Base-by-base conservation (phyloP, 2,797 vertebrate species). In the Propithecus perrieri region DNA sequence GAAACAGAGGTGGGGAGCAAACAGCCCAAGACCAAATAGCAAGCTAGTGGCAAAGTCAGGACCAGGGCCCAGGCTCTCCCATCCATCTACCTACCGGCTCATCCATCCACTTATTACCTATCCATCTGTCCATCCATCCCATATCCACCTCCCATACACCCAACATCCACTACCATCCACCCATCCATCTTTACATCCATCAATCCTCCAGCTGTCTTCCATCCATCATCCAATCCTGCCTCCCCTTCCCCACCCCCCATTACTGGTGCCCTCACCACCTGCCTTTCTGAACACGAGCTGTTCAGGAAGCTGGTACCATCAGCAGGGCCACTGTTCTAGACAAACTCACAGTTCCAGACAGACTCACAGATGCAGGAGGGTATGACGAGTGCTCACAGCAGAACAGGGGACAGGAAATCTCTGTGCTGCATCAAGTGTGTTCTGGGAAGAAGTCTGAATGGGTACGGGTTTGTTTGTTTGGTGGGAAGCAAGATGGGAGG, bases 301-400 rank as follows among this genome's bases (percentile, higher is more conserved):
- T 55, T 89, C 78, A 71, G 88, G 96, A 97, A 92, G 85, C 84
- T 89, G 93, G 94, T n/a, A 61, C 69, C 74, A 46, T 67, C 75
- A 69, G 59, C 86, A 91, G 74, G 91, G 85, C 43, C 71, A 20
- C 87, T 30, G 41, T 97, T 96, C 88, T 89, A 75, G 76, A 89
- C 90, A 96, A 80, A 94, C 30, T 61, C 88, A 53, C 71, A 89
- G 94, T 94, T 94, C 95, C 65, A 55, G 61, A 94, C 79, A 96
- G 78, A 84, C 57, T 95, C 92, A 75, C 90, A 97, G 90, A 93
- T 24, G 74, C 41, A 43, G 24, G 61, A 71, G 85, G 81, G 69
- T 71, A 84, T 63, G 74, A 38, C 48, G 46, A 48, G 72, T 91
- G 30, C 94, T 85, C 89, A 35, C 17, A 91, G 87, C 17, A 78